Base-by-base conservation (phyloP, 2,113 vertebrate species). In the Abramis brama region DNA sequence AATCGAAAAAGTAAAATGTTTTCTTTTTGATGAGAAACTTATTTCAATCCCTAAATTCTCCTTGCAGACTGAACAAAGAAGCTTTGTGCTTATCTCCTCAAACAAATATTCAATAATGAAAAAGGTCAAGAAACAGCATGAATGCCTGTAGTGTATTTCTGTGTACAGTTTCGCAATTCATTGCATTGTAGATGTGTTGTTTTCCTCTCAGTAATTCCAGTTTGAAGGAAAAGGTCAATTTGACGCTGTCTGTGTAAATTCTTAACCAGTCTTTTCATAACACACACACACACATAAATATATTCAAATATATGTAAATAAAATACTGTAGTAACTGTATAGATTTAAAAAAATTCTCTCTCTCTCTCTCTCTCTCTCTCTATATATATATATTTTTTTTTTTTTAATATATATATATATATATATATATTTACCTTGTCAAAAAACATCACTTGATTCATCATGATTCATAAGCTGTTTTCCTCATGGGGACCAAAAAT, bases 91-190 rank as follows among this genome's bases (percentile, higher is more conserved):
- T 87, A 85, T 92, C 82, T 89, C 84, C 86, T 86, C 88, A 91
- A 91, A 93, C 87, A 92, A 91, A 93, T 92, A 93, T 93, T 91
- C 90, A 92, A 93, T 92, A 91, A 88, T 88, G 90, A 62, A 93
- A 93, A 93, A 94, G 92, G 92, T 94, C 90, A 93, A 92, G 90
- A 52, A 91, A 83, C 84, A 84, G 80, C 81, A 78, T 45, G 76
- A 60, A 57, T 47, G 59, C 25, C 64, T 79, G 19, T 86, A 55
- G 84, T 85, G 86, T 87, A 73, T 88, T 80, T 87, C 89, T 86
- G 81, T 45, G 47, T 64, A 85, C 89, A 84, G 75, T 88, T 87
- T 73, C n/a, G 84, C 88, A 89, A 90, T 93, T 90, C 89, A 85
- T 47, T 71, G 85, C 86, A 91, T 87, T 89, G 80, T 79, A 91